phyloP scores from a whole-genome alignment of 2,797 vertebrate species.

The Oreochromis grahami region DNA sequence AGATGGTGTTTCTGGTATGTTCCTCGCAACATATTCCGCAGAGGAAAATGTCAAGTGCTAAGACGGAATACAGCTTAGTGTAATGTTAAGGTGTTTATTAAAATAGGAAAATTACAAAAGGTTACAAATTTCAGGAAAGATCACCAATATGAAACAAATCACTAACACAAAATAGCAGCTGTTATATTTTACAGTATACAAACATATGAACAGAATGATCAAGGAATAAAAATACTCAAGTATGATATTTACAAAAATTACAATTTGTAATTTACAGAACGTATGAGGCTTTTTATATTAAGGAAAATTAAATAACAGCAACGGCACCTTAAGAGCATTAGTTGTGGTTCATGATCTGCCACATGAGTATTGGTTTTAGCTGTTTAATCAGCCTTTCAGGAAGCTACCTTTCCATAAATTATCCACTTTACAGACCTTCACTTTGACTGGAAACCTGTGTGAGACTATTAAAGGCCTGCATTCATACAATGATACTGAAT shows the following conservation, averaged over 20 bases:
- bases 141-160: constrained; percentile 41
- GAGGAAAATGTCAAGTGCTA: not conserved
- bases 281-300: constrained; percentile 63
- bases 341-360: not conserved
- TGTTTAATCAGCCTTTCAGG: not conserved
- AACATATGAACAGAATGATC: constrained; percentile 40
- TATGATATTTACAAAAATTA: constrained; percentile 63
- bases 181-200: constrained; percentile 48
- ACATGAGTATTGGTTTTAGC: constrained; percentile 1
- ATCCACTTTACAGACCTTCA: not conserved
- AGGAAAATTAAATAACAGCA: constrained; percentile 66
- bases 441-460: not conserved
- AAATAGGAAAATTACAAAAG: constrained; percentile 64
- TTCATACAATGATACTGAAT: not conserved
- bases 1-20: not conserved
- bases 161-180: constrained; percentile 73
- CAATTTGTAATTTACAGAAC: constrained; percentile 60
- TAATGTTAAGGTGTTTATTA: constrained; percentile 64
- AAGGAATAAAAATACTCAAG: not conserved
- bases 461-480: not conserved
- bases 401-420: not conserved
- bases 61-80: not conserved
- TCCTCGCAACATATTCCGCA: not conserved
- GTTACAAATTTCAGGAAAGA: constrained; percentile 44
- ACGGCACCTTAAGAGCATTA: constrained; percentile 12